These are phyloP conservation scores for Pheucticus melanocephalus DNA, from an alignment of 2,113 vertebrate genomes.

Conservation along the genomic window DNA sequence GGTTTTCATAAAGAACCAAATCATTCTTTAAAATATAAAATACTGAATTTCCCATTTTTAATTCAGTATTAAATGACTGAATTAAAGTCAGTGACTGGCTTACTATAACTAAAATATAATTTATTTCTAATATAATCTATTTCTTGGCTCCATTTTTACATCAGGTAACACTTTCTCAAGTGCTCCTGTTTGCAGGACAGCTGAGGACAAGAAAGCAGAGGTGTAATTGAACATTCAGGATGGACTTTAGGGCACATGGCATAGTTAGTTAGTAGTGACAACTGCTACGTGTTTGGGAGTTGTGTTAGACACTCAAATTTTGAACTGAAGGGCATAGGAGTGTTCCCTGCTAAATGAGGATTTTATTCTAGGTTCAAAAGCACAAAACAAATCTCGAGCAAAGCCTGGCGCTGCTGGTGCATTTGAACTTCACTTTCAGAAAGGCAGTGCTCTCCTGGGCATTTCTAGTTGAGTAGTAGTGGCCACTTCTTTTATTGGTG, in stretches of 20 bases:
- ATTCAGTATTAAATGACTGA: not conserved
- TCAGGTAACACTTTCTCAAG: not conserved
- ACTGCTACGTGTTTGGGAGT: not conserved
- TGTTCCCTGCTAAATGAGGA: not conserved
- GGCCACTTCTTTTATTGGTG: not conserved
- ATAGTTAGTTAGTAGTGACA: not conserved
- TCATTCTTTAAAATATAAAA: not conserved
- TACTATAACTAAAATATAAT: not conserved
- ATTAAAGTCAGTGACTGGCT: not conserved
- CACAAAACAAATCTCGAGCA: not conserved
- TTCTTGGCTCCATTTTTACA: not conserved
- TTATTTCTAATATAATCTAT: not conserved
- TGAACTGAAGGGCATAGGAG: not conserved
- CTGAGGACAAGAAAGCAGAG: not conserved
- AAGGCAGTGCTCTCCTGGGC: not conserved
- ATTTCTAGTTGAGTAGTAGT: not conserved
- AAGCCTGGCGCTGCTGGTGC: not conserved
- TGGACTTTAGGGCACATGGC: not conserved
- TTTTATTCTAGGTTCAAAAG: not conserved
- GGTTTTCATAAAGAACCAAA: not conserved
- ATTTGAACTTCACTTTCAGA: not conserved
- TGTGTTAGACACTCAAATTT: not conserved
- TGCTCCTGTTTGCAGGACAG: not conserved
- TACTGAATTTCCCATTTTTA: not conserved
- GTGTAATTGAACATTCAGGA: not conserved